Evolutionary conservation across 2,888 invertebrate genomes (phyloP), one percentile per base, ranked within the genome.

Genomic region (Monochamus alternatus): DNA sequence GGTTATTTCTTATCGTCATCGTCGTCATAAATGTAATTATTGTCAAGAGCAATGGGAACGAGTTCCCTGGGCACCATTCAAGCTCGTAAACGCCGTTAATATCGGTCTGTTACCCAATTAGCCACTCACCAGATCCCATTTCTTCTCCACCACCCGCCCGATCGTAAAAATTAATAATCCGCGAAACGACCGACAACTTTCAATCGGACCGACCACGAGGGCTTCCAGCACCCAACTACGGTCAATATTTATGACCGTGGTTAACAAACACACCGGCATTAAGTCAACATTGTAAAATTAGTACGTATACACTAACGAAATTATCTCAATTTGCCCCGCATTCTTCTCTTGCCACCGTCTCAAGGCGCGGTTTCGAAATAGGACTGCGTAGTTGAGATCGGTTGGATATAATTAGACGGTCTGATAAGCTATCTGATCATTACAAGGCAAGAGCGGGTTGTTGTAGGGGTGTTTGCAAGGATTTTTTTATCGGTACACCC

Each of bases 281-380:
- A 60, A 60, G 69, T 69, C 69, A 69, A 60, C 69, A 69, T 69
- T 60, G 69, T 69, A 69, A 69, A 69, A 69, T 69, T 69, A 69
- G 69, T 69, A 60, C 12, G 51, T 69, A 69, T n/a, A 60, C 59
- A 69, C 69, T 69, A 69, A 69, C 60, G 60, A 69, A 69, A 69
- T 69, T 69, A 69, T 69, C 69, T 69, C 69, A 8, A 60, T 64
- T 64, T 64, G 64, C 12, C 22, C 47, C 10, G 47, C 64, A 59
- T 59, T 55, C 38, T 66, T 69, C 58, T 38, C 38, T 44, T 69
- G 44, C 60, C 59, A 51, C 2, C n/a, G n/a, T 47, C 31, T 69
- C 69, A 47, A 69, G 60, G 59, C 58, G 14, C 59, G 43, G 22
- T 38, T 22, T 59, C 22, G 58, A 68, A 59, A 59, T 59, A 59